Base-by-base conservation (phyloP, 92 coral and sea anemone genomes). In the Epizoanthus fatuus region DNA sequence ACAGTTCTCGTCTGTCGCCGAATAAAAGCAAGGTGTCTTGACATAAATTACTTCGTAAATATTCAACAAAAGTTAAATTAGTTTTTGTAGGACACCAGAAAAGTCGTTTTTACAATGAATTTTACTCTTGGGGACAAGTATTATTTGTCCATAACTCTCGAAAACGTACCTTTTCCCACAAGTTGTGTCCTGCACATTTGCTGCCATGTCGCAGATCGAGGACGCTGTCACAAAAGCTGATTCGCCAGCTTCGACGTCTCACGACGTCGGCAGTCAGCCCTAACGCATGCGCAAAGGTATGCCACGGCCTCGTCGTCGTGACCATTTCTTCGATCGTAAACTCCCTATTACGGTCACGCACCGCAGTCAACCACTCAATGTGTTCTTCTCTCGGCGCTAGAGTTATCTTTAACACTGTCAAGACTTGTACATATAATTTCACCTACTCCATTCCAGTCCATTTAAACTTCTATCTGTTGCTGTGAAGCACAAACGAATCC, bases 221-320 rank as follows among this genome's bases (percentile, higher is more conserved):
- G 25, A 22, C 35, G 38, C 66, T 60, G 22, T 60, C 38, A 60
- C 6, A 47, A 47, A n/a, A 60, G 66, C 37, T 7, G 37, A 60
- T 20, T n/a, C 2, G 37, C 66, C 66, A 14, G 35, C 37, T 38
- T 60, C 37, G 66, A 20, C 64, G 7, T n/a, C 64, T 17, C 64
- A n/a, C 25, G 66, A 60, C 66, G 66, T 60, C 65, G 10, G 5
- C 65, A 17, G 13, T 19, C 10, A 17, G 35, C 35, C 11, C 65
- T 60, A 60, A 60, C 65, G 65, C 65, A 60, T 60, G 37, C 65
- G 65, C 65, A 60, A 60, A 58, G 64, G 6, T 58, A 58, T 22
- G 25, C 25, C 25, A 22, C 25, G 25, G 25, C 25, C 25, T 0
- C 25, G 25, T 22, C 25, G 25, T 22, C 25, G 25, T 22, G 25